Evolutionary conservation across 2,888 invertebrate species (phyloP), one percentile per base, ranked within the genome.

Genomic region (Dascillus cervinus): DNA sequence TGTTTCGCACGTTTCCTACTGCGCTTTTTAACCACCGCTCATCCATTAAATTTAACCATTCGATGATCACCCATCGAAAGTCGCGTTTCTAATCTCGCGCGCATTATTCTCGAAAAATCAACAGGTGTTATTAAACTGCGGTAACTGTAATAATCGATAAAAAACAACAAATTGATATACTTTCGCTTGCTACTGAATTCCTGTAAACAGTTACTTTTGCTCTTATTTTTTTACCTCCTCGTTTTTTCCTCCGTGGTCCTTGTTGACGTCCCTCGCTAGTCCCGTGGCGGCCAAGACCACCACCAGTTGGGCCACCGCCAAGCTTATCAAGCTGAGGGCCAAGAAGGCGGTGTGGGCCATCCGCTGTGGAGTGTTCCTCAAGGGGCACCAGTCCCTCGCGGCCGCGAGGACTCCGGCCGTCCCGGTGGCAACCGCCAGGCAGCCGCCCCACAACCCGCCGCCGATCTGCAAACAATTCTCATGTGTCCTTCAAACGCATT

Each of bases 391-490:
- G 46, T 71, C 71, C 43, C 69, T 71, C 45, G 75, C 71, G 26
- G 72, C 71, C 40, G 79, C 77, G 4, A 79, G 64, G 27, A 78
- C 71, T 3, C 79, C 80, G 3, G 77, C 65, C 1, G 68, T 65
- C 1, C 79, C 79, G 1, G 78, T 71, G 3, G 72, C 71, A 9
- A 79, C 70, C 5, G 77, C 74, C 21, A 76, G 65, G 39, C 75
- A 71, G 11, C 80, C 79, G 24, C 78, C 75, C 80, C 80, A 80
- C 32, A 79, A 65, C 2, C 79, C 79, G 2, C 77, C 78, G 11
- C 79, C 79, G 34, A 59, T 45, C 63, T 64, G 47, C 19, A 58
- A 58, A 19, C 36, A 44, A 41, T 6, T 17, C n/a, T n/a, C n/a
- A n/a, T n/a, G n/a, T n/a, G n/a, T n/a, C n/a, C n/a, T n/a, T n/a